Base-by-base conservation (phyloP, 2,888 invertebrate species). In the Muschampia plurimacula region DNA sequence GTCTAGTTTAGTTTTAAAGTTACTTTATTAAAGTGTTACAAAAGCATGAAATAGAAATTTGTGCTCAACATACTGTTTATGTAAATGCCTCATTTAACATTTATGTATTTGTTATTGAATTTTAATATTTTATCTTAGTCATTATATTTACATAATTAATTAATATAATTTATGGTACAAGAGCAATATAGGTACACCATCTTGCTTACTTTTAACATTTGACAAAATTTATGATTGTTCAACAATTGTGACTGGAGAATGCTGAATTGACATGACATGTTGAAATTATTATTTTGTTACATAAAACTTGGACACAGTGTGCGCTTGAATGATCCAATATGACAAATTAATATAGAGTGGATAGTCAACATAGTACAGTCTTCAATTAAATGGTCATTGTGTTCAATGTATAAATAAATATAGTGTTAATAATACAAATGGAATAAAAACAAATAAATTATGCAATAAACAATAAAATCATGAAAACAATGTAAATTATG, bases 21-120 rank as follows among this genome's bases (percentile, higher is more conserved):
- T 79, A 85, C 85, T 85, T 84, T 86, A 81, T 82, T 83, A 79
- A 60, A 85, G 82, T 83, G 82, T 87, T 87, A 88, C 79, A 86
- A 87, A 87, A 87, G 83, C 78, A 81, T 79, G 76, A 77, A 83
- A 81, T 82, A 80, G 84, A 74, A 62, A 78, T 86, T 88, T 90
- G 90, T 90, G 90, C 91, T 87, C 75, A 81, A 57, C 80, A 77
- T 72, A 57, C 46, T 68, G 12, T 67, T 44, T 67, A 63, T 44
- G 62, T 63, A 63, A 66, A 67, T 72, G 72, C 62, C 67, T 22
- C 72, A 63, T 67, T 55, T 13, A 62, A 60, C 10, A 28, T 41
- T 22, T 62, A 67, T 66, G 39, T 67, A 73, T 62, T 72, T 68
- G 74, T 68, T 72, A 74, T 73, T 70, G 68, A 69, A 72, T 62